Base-by-base conservation (phyloP, 2,797 vertebrate genomes). In the Notoglanidium macrostoma region DNA sequence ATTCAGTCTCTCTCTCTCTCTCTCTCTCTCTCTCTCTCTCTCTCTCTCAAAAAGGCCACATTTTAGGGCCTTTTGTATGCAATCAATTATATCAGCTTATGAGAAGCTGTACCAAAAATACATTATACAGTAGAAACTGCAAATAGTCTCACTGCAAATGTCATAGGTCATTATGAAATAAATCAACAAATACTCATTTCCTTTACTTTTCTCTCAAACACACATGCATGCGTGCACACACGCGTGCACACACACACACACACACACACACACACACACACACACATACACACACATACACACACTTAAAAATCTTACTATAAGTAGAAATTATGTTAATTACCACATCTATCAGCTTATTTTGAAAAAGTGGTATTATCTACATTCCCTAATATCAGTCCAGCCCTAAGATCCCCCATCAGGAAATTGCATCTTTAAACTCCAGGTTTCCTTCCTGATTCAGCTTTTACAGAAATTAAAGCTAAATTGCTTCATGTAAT, bases 361-460 rank as follows among this genome's bases (percentile, higher is more conserved):
- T 77, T 29, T 77, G 73, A 77, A 17, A 77, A 77, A 57, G 29
- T 79, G 23, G 11, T 78, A 88, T 87, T 83, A 87, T 89, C 78
- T 87, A 68, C 72, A 85, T 87, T 90, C 73, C 86, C 61, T 89
- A 85, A 76, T 77, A 90, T 90, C 89, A 85, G 73, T 87, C 57
- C 77, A 76, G 88, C 88, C 89, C 89, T 79, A 91, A 86, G 91
- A 85, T 87, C 91, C 90, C 86, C 54, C 74, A 86, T 79, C 72
- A 85, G 79, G 87, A 92, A 92, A 93, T 92, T 90, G 55, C 89
- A 90, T 90, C 89, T 90, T 88, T 89, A 90, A 92, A 91, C 91
- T 90, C 77, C 63, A 84, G 44, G 40, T 86, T 91, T 91, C 88
- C 89, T 87, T 92, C 86, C 91, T 81, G 83, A 67, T 86, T 78